These are phyloP conservation scores for Phenganax marumi DNA, from an alignment of 92 coral and sea anemone genomes.

Conservation along the genomic window DNA sequence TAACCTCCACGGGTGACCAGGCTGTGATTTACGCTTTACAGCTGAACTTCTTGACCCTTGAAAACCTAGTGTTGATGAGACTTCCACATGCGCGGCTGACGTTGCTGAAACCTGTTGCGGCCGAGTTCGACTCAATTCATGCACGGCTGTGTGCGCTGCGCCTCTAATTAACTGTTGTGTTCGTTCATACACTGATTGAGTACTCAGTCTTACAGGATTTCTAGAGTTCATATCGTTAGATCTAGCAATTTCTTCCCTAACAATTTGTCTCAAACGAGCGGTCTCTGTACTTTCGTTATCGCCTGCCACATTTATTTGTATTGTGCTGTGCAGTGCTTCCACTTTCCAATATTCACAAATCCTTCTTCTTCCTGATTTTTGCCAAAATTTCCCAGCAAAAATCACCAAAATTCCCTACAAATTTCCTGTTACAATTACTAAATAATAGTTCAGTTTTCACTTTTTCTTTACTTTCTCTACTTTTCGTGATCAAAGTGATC, in stretches of 20 bases:
- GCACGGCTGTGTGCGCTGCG: background rate
- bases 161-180: background rate
- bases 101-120: slow-evolving; percentile 1
- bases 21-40: background rate
- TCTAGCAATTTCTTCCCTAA: slow-evolving; percentile 3
- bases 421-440: too few relatives aligned
- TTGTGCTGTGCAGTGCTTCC: too few relatives aligned
- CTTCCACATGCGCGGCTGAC: background rate
- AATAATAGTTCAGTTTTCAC: too few relatives aligned
- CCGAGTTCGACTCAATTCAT: background rate
- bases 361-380: too few relatives aligned
- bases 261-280: slow-evolving; percentile 8
- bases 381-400: too few relatives aligned
- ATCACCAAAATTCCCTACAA: too few relatives aligned
- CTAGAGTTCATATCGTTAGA: background rate
- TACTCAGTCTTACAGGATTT: background rate
- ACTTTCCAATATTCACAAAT: too few relatives aligned
- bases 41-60: slow-evolving; percentile 3
- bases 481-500: too few relatives aligned
- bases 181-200: background rate
- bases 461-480: too few relatives aligned
- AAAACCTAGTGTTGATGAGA: background rate
- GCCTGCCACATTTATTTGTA: too few relatives aligned
- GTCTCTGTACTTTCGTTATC: background rate
- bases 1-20: slow-evolving; percentile 4